Base-by-base conservation (phyloP, 2,888 invertebrate species). In the Mactromeris polynyma region DNA sequence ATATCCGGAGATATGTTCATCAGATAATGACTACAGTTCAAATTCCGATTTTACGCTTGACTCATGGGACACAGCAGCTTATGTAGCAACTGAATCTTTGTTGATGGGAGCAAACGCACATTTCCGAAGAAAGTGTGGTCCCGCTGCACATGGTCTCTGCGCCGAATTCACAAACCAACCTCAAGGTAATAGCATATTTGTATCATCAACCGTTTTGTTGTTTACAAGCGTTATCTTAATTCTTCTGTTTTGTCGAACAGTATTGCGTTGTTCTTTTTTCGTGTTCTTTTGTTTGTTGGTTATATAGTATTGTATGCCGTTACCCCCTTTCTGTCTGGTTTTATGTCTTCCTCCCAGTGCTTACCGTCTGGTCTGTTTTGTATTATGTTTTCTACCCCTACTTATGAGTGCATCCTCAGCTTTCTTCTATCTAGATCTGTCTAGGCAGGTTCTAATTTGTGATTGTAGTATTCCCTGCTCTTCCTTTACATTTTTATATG, bases 21-120 rank as follows among this genome's bases (percentile, higher is more conserved):
- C 40, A 14, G 42, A 4, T 19, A 51, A 77, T 58, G 42, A 58
- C 11, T 80, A 84, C 7, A 73, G 54, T 7, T 69, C 40, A 17
- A 80, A 78, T 31, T 42, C 40, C 3, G 38, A 85, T 14, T 85
- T 86, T 73, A 46, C 17, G 4, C 64, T 85, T 1, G 90, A 88
- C 42, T 40, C 78, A 2, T 91, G 90, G 91, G 77, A 64, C 19
- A 81, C 89, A 17, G 11, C 86, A 19, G 90, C 90, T 3, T 89
- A 85, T 58, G 79, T 81, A 19, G 88, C 91, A 21, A 80, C 85
- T 1, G 40, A 84, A 31, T 73, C 88, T 17, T 46, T 92, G 51
- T 64, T 90, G n/a, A 81, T 77, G 0, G 92, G 89, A 17, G 80
- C 89, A 0, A 81, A 85, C 19, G 64, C 36, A 0, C 83, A 42